These are phyloP conservation scores for Amblyornis subalaris DNA, from an alignment of 2,113 vertebrate species.

Conservation along the genomic window DNA sequence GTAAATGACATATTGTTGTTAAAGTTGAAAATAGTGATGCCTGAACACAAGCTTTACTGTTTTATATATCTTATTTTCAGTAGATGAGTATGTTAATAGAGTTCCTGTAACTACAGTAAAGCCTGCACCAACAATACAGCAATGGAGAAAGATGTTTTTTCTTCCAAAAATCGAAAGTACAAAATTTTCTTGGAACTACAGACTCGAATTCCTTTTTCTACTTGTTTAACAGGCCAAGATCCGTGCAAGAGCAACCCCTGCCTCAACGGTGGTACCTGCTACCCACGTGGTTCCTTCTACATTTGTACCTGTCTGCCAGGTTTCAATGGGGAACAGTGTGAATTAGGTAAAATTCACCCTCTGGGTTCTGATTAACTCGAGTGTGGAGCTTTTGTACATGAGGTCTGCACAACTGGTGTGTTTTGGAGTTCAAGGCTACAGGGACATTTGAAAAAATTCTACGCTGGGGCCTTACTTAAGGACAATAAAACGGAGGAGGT, in stretches of 20 bases:
- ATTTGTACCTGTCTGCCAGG: conserved; percentile 89
- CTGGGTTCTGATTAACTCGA: background rate
- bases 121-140: background rate
- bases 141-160: background rate
- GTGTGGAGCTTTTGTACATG: background rate
- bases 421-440: background rate
- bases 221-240: conserved; percentile 75
- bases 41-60: conserved; percentile 27
- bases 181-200: background rate
- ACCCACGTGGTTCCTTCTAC: conserved; percentile 74
- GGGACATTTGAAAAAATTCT: background rate
- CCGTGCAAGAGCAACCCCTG: conserved; percentile 83
- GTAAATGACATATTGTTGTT: background rate
- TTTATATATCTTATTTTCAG: background rate
- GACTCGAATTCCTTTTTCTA: conserved; percentile 20
- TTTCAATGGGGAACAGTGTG: conserved; percentile 87
- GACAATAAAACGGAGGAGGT: background rate
- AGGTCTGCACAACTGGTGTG: background rate
- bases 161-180: background rate
- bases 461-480: background rate
- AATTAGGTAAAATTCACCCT: conserved; percentile 79
- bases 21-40: background rate
- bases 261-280: conserved; percentile 88
- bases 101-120: conserved; percentile 14
- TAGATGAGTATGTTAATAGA: background rate